A percentile compares a stretch with the other conserved stretches of the same genome.
phyloP scores from a whole-genome alignment of 92 coral and sea anemone genomes.

The Desmophyllum pertusum region DNA sequence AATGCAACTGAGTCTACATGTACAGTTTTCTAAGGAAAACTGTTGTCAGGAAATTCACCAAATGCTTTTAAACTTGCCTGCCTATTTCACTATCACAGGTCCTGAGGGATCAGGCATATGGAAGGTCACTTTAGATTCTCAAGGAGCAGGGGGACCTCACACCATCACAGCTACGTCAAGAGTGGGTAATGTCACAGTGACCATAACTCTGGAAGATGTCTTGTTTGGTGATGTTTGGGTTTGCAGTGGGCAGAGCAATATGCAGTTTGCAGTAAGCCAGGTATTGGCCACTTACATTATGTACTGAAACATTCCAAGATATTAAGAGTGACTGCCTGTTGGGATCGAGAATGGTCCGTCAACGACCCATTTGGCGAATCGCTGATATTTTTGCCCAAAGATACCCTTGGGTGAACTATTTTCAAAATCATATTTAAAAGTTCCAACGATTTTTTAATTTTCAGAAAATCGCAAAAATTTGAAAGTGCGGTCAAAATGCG shows the following conservation, averaged over 20 bases:
- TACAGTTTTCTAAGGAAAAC: no score
- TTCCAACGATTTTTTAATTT: no score
- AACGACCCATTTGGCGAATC: no score
- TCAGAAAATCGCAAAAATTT: no score
- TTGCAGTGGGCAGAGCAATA: conserved; percentile 99
- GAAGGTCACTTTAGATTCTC: conserved; percentile 75
- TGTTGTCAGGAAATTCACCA: no score
- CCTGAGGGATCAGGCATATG: conserved; percentile 70
- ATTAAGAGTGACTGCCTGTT: no score
- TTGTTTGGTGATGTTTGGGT: conserved; percentile 98
- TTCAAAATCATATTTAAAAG: no score
- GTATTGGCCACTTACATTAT: conserved; percentile 42
- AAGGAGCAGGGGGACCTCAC: conserved; percentile 85
- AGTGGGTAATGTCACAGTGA: conserved; percentile 53
- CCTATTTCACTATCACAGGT: conserved; percentile 29
- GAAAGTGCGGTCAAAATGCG: no score
- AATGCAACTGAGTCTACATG: no score
- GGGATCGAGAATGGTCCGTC: no score
- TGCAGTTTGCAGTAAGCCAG: conserved; percentile 89
- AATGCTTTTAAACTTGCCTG: not conserved
- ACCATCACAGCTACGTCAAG: conserved; percentile 69
- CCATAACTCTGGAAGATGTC: conserved; percentile 72
- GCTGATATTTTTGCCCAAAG: no score
- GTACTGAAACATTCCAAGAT: not conserved
- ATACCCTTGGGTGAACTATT: no score